phyloP scores from a whole-genome alignment of 2,888 invertebrate genomes.

The Hololepta plana region DNA sequence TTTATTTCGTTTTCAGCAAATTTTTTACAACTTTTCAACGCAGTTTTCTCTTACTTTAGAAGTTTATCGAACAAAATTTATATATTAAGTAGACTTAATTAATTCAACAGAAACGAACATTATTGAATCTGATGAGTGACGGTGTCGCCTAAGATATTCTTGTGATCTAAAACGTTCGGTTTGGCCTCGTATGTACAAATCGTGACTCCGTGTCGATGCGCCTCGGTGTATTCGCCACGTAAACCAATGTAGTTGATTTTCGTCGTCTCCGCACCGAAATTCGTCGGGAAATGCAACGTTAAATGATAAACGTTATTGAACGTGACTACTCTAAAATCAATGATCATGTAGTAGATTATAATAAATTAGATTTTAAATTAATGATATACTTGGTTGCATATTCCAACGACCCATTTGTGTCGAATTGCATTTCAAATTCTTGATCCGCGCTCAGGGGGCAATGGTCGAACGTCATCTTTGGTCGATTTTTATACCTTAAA shows the following conservation, averaged over 20 bases:
- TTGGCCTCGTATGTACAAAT: constrained; percentile 80
- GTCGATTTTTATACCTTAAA: constrained; percentile 77
- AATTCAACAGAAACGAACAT: constrained; percentile 9
- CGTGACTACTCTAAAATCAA: constrained; percentile 60
- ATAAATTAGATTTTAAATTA: constrained; percentile 1
- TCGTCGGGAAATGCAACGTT: constrained; percentile 76
- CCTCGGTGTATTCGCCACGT: constrained; percentile 78
- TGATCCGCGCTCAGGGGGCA: constrained; percentile 57
- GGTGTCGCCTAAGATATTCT: constrained; percentile 43
- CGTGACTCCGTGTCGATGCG: constrained; percentile 74
- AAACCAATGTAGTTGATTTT: constrained; percentile 88
- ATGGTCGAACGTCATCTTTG: constrained; percentile 91
- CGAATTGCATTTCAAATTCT: constrained; percentile 70
- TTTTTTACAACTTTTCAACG: no score
- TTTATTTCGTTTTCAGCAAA: no score
- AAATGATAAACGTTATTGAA: constrained; percentile 83
- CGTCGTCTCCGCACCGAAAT: constrained; percentile 73
- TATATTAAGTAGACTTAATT: no score
- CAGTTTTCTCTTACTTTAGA: no score
- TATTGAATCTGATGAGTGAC: constrained; percentile 39
- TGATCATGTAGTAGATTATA: background rate
- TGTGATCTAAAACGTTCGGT: constrained; percentile 76
- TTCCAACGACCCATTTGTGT: constrained; percentile 63
- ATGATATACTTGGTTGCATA: constrained; percentile 71
- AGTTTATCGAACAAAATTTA: no score